These are phyloP conservation scores for Trachelus stipa DNA, from an alignment of 2,888 invertebrate species.

Conservation along the genomic window DNA sequence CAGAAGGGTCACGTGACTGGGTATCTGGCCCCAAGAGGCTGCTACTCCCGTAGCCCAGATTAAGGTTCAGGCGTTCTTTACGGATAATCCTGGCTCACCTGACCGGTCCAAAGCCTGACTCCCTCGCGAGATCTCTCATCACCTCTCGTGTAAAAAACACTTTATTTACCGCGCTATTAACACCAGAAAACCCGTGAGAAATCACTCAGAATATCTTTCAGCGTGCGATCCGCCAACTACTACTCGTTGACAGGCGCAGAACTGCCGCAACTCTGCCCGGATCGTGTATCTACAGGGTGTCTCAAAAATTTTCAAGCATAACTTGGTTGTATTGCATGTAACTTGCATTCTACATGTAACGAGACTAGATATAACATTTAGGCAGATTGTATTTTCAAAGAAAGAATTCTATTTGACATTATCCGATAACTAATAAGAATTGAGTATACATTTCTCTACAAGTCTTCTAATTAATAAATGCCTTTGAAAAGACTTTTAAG, in stretches of 20 bases:
- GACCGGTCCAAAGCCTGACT: conserved; percentile 47
- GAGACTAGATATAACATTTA: not conserved
- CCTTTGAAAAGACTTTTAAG: not conserved
- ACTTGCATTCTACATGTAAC: not conserved
- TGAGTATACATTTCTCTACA: not conserved
- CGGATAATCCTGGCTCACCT: conserved; percentile 44
- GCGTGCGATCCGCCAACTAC: conserved; percentile 33
- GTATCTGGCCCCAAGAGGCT: conserved; percentile 48
- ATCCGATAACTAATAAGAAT: not conserved
- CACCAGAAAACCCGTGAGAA: conserved; percentile 9
- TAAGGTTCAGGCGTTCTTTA: conserved; percentile 34
- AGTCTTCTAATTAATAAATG: not conserved
- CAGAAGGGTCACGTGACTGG: conserved; percentile 63
- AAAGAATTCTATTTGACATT: not conserved
- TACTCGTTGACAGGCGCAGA: conserved; percentile 41
- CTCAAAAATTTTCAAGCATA: conserved; percentile 17
- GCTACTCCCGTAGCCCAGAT: conserved; percentile 53
- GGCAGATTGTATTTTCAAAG: not conserved
- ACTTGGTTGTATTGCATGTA: not conserved
- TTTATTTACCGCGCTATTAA: not conserved
- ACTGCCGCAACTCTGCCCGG: conserved; percentile 24
- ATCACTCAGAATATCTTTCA: conserved; percentile 28
- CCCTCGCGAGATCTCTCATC: conserved; percentile 40
- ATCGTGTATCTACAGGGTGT: conserved; percentile 34
- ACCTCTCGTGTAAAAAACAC: conserved; percentile 24